These are phyloP conservation scores for Xylota segnis DNA, from an alignment of 2,888 invertebrate species.

Conservation along the genomic window DNA sequence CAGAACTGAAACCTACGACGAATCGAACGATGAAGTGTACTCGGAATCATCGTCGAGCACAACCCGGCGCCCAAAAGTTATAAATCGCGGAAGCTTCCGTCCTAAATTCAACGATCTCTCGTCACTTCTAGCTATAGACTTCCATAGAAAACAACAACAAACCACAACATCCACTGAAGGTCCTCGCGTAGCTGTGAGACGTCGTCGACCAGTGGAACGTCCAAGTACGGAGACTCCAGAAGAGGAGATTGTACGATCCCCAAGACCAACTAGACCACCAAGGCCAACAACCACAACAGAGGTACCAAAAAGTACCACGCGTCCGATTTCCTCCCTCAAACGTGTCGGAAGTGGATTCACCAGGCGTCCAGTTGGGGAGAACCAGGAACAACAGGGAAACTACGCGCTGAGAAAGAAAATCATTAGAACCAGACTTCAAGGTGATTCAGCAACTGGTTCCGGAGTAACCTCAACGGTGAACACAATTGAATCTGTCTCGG, in stretches of 20 bases:
- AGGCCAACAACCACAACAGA: slow-evolving; percentile 43
- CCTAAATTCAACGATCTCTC: slow-evolving; percentile 81
- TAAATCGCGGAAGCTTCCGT: slow-evolving; percentile 80
- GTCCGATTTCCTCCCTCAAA: slow-evolving; percentile 7
- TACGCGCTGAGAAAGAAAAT: slow-evolving; percentile 37
- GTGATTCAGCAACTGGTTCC: not conserved
- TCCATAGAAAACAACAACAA: slow-evolving; percentile 77
- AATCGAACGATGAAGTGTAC: slow-evolving; percentile 78
- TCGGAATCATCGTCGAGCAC: slow-evolving; percentile 77
- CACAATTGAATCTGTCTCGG: not conserved
- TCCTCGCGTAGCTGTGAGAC: slow-evolving; percentile 42
- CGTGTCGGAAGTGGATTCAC: slow-evolving; percentile 23
- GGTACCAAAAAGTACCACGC: not conserved
- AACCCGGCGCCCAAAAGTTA: slow-evolving; percentile 78
- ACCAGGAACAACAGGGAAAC: slow-evolving; percentile 7
- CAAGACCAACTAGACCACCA: slow-evolving; percentile 47
- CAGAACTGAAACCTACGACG: slow-evolving; percentile 78
- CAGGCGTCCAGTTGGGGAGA: not conserved
- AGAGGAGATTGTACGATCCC: slow-evolving; percentile 25
- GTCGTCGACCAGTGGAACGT: slow-evolving; percentile 58
- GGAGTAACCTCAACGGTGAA: not conserved
- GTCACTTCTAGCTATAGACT: slow-evolving; percentile 81
- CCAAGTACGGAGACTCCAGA: slow-evolving; percentile 32
- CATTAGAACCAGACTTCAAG: slow-evolving; percentile 35
- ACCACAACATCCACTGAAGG: slow-evolving; percentile 17